Percentiles rank a stretch among this genome's conserved stretches.
These are phyloP conservation scores for Piprites chloris DNA, from an alignment of 2,113 vertebrate genomes.

Conservation along the genomic window DNA sequence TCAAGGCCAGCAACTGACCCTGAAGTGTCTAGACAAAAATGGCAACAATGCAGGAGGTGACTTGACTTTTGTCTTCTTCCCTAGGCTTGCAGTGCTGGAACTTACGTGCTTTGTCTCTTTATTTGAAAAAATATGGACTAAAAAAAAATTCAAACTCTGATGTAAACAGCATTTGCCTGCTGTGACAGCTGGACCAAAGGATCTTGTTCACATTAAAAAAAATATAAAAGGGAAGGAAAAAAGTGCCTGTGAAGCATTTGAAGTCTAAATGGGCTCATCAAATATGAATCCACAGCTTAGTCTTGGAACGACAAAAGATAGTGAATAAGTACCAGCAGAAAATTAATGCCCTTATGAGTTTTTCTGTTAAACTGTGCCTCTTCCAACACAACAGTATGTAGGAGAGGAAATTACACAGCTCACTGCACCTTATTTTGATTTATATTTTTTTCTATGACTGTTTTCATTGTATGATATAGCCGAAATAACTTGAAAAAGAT, in stretches of 20 bases:
- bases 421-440: background rate
- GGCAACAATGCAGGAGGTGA: background rate
- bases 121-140: background rate
- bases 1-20: background rate
- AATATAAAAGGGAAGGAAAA: background rate
- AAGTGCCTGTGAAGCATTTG: background rate
- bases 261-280: background rate
- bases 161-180: background rate
- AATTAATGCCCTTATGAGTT: background rate
- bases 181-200: constrained; percentile 27
- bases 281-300: background rate
- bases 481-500: background rate
- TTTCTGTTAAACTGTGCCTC: background rate
- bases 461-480: background rate
- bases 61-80: background rate
- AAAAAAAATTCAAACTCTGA: background rate
- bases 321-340: background rate
- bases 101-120: background rate
- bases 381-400: background rate
- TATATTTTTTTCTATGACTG: background rate
- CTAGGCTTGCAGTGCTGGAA: background rate
- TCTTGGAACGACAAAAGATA: background rate
- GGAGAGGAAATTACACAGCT: background rate
- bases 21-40: background rate
- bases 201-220: background rate